phyloP scores from a whole-genome alignment of 2,888 invertebrate species.

The Ectemnius lituratus region DNA sequence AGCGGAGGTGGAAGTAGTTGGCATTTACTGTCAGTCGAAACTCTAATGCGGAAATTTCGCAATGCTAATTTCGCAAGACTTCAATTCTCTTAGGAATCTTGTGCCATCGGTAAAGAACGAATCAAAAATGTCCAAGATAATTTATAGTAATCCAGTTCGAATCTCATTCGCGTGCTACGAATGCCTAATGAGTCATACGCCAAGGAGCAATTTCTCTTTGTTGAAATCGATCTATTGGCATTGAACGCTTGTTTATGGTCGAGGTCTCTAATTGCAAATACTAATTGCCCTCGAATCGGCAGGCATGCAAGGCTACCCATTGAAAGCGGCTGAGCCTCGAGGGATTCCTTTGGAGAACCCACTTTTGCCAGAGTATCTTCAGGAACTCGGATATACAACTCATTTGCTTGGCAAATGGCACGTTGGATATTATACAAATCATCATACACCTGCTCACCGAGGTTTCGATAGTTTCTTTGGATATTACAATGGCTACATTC shows the following conservation, averaged over 20 bases:
- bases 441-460: constrained; percentile 84
- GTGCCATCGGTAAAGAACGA: too few species aligned
- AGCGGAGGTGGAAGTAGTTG: too few species aligned
- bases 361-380: constrained; percentile 79
- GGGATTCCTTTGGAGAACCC: constrained; percentile 79
- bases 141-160: too few species aligned
- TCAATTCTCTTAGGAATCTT: too few species aligned
- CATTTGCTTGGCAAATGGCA: constrained; percentile 82
- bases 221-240: too few species aligned
- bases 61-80: too few species aligned
- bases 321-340: constrained; percentile 78
- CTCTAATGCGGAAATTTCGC: too few species aligned
- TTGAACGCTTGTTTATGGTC: not conserved
- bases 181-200: too few species aligned
- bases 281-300: not conserved
- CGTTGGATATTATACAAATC: constrained; percentile 78
- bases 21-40: too few species aligned
- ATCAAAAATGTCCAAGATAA: too few species aligned
- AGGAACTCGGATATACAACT: constrained; percentile 78
- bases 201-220: too few species aligned
- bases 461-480: constrained; percentile 92
- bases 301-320: constrained; percentile 80
- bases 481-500: constrained; percentile 89
- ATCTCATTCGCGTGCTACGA: too few species aligned
- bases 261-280: not conserved